phyloP scores from a whole-genome alignment of 2,113 vertebrate species.

The Isichthys henryi region DNA sequence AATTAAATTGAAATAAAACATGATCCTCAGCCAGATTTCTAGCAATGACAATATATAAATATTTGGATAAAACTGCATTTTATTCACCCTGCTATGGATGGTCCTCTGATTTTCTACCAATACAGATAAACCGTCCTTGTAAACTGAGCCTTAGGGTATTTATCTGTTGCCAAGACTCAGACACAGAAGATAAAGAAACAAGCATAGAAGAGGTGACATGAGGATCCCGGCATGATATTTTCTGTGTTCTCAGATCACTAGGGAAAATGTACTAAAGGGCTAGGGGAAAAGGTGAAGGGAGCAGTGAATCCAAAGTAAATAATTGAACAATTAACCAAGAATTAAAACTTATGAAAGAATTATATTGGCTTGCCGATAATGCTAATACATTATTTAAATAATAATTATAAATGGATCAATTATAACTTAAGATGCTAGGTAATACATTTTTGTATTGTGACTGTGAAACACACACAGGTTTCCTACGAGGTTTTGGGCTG shows the following conservation, averaged over 20 bases:
- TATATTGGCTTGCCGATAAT: not conserved
- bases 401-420: not conserved
- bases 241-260: not conserved
- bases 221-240: not conserved
- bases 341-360: not conserved
- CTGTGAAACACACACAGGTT: not conserved
- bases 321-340: not conserved
- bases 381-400: not conserved
- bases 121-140: not conserved
- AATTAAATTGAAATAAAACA: not conserved
- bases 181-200: not conserved
- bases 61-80: not conserved
- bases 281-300: not conserved
- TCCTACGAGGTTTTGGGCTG: not conserved
- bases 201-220: not conserved
- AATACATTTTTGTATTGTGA: not conserved
- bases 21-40: not conserved
- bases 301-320: not conserved
- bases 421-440: not conserved
- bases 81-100: not conserved
- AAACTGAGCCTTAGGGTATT: not conserved
- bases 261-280: not conserved
- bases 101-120: not conserved
- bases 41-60: not conserved
- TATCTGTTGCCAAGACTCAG: not conserved